phyloP scores from a whole-genome alignment of 2,888 invertebrate genomes.

The Pheosia tremula region DNA sequence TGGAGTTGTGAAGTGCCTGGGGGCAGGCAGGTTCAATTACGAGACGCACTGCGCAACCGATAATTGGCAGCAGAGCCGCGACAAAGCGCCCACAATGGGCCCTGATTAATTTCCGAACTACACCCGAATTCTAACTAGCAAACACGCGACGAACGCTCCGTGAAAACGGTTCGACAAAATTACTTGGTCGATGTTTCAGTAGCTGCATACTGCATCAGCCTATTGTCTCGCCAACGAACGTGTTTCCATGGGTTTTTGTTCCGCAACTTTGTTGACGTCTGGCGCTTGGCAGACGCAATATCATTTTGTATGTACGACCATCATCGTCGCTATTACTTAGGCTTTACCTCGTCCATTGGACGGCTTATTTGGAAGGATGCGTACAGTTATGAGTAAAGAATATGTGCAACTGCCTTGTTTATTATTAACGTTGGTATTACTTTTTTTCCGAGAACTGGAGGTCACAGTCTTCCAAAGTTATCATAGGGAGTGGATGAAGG shows the following conservation, averaged over 20 bases:
- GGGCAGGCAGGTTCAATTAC: constrained; percentile 78
- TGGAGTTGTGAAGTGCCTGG: constrained; percentile 51
- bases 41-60: constrained; percentile 68
- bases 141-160: constrained; percentile 67
- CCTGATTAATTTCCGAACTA: constrained; percentile 83
- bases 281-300: constrained; percentile 6
- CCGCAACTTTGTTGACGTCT: constrained; percentile 19
- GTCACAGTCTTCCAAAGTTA: too few species aligned
- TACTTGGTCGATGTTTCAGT: constrained; percentile 59
- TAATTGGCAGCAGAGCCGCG: constrained; percentile 79
- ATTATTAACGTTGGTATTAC: too few species aligned
- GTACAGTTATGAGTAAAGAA: too few species aligned
- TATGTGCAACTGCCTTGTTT: too few species aligned
- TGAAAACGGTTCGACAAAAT: constrained; percentile 66
- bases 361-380: too few species aligned
- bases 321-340: too few species aligned
- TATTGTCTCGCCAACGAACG: constrained; percentile 28
- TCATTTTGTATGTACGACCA: background rate
- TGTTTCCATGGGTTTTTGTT: constrained; percentile 31
- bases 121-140: constrained; percentile 82
- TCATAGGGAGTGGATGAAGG: too few species aligned
- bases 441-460: too few species aligned
- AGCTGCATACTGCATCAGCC: constrained; percentile 43
- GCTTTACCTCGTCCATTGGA: too few species aligned
- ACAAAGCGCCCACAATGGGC: constrained; percentile 82